Evolutionary conservation across 2,797 vertebrate genomes (phyloP).

Genomic region (Halcyon badia): DNA sequence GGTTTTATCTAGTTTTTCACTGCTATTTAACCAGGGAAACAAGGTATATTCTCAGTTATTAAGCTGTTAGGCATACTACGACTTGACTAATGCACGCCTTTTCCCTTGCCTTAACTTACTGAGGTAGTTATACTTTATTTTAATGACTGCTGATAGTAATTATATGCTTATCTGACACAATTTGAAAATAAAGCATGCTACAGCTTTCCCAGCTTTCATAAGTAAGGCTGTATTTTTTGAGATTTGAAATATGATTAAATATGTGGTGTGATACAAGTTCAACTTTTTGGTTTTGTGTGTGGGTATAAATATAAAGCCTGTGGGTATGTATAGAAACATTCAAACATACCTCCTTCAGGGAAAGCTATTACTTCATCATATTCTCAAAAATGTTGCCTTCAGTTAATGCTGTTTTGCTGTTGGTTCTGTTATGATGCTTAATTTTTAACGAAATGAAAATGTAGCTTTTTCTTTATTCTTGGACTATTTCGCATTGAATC

Average conservation of each 20-base stretch:
- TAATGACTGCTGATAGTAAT: slow-evolving; percentile 25
- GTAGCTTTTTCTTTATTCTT: slow-evolving; percentile 51
- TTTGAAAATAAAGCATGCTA: slow-evolving; percentile 24
- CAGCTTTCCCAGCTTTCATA: slow-evolving; percentile 39
- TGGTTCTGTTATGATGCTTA: slow-evolving; percentile 53
- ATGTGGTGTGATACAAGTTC: slow-evolving; percentile 30
- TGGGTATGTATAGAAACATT: not conserved
- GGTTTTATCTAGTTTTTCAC: slow-evolving; percentile 58
- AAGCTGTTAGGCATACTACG: slow-evolving; percentile 40
- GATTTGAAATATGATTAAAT: slow-evolving; percentile 35
- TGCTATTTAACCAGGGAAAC: slow-evolving; percentile 63
- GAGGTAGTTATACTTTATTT: not conserved
- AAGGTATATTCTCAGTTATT: slow-evolving; percentile 63
- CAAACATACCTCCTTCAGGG: slow-evolving; percentile 48
- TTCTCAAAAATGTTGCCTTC: slow-evolving; percentile 27
- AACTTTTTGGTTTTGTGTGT: not conserved
- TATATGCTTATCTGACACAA: not conserved
- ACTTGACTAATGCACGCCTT: slow-evolving; percentile 34
- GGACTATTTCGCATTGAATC: slow-evolving; percentile 53
- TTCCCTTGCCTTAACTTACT: not conserved
- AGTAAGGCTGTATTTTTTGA: slow-evolving; percentile 5
- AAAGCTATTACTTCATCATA: slow-evolving; percentile 44
- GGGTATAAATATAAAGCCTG: not conserved
- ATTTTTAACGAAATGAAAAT: slow-evolving; percentile 73
- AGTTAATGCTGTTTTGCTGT: slow-evolving; percentile 69